Percentiles rank a stretch among this genome's conserved stretches.
phyloP scores from a whole-genome alignment of 2,113 vertebrate species.

The Corapipo altera region DNA sequence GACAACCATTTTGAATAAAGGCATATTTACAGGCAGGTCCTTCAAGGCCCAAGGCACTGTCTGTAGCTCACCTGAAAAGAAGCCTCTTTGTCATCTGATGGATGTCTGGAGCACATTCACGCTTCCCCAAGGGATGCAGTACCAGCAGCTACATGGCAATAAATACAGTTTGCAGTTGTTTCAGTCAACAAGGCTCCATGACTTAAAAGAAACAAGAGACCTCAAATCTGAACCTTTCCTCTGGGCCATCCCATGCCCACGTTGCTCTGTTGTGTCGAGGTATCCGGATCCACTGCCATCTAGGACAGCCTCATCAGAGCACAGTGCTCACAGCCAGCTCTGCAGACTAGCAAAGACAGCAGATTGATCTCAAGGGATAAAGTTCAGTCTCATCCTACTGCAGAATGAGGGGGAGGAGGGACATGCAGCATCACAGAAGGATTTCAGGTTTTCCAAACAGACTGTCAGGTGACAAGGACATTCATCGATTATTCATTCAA shows the following conservation, averaged over 20 bases:
- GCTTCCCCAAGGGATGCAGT: rapidly evolving
- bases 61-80: not conserved
- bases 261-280: rapidly evolving
- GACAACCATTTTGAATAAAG: not conserved
- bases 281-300: rapidly evolving
- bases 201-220: not conserved
- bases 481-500: not conserved
- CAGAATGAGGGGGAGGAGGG: not conserved
- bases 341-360: not conserved
- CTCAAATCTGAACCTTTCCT: not conserved
- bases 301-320: not conserved
- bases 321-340: not conserved
- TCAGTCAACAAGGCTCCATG: not conserved
- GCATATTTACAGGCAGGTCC: not conserved
- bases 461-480: not conserved
- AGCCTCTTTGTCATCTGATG: not conserved
- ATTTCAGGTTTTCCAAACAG: not conserved
- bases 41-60: not conserved
- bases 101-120: not conserved
- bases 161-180: not conserved
- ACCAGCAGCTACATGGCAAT: not conserved
- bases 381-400: not conserved
- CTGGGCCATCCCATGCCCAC: rapidly evolving
- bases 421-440: not conserved
- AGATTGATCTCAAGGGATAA: not conserved